These are phyloP conservation scores for Eupithecia tripunctaria DNA, from an alignment of 2,888 invertebrate species.

Conservation along the genomic window DNA sequence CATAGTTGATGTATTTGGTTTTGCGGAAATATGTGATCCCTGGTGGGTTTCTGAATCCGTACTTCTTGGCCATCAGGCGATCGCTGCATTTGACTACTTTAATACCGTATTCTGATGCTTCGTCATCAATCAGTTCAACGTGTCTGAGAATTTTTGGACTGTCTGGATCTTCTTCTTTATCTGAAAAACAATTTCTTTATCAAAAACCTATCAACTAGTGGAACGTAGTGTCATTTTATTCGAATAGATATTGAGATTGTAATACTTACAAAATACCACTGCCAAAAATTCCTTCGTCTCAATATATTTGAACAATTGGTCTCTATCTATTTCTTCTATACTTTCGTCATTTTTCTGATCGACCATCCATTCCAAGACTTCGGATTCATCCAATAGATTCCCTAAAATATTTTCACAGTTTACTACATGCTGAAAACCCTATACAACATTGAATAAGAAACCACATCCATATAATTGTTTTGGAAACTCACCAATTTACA, in stretches of 20 bases:
- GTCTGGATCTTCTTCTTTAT: conserved; percentile 92
- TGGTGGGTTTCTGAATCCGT: conserved; percentile 94
- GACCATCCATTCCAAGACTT: conserved; percentile 95
- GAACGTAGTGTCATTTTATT: not conserved
- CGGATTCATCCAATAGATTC: conserved; percentile 88
- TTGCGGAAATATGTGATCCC: conserved; percentile 96
- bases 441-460: conserved; percentile 66
- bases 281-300: conserved; percentile 96
- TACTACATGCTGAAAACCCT: conserved; percentile 58
- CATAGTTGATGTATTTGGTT: conserved; percentile 94
- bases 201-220: not conserved
- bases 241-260: not conserved
- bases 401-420: conserved; percentile 76
- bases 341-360: conserved; percentile 96
- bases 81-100: conserved; percentile 95
- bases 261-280: conserved; percentile 94
- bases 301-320: conserved; percentile 92
- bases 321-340: conserved; percentile 94
- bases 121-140: conserved; percentile 95
- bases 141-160: conserved; percentile 92
- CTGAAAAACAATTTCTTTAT: conserved; percentile 66
- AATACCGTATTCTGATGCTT: conserved; percentile 95
- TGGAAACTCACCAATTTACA: conserved; percentile 79
- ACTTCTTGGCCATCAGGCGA: conserved; percentile 96
- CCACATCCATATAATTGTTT: conserved; percentile 82